These are phyloP conservation scores for Trachelus troglodyta DNA, from an alignment of 2,888 invertebrate genomes.

Conservation along the genomic window DNA sequence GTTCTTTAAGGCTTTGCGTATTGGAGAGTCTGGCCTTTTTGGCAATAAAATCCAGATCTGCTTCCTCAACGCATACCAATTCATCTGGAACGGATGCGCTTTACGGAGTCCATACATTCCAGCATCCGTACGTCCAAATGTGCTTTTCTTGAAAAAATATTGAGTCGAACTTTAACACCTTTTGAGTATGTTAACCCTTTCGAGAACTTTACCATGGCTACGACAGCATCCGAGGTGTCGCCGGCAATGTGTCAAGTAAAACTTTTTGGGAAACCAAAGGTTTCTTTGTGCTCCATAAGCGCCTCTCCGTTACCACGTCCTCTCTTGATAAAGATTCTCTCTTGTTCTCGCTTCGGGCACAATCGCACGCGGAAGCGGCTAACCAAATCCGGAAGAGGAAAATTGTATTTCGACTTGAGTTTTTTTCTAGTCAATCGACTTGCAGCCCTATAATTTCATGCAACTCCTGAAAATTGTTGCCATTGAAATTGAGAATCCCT, in stretches of 20 bases:
- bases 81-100: too few relatives aligned
- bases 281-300: not conserved
- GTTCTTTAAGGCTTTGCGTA: too few relatives aligned
- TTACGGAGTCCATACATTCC: not conserved
- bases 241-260: too few relatives aligned
- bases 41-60: too few relatives aligned
- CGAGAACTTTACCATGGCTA: too few relatives aligned
- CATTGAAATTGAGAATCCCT: conserved; percentile 30
- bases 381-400: conserved; percentile 49
- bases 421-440: too few relatives aligned
- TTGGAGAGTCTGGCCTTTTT: too few relatives aligned
- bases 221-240: too few relatives aligned
- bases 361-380: conserved; percentile 46
- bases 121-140: not conserved
- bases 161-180: not conserved
- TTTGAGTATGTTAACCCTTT: too few relatives aligned
- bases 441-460: too few relatives aligned
- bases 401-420: conserved; percentile 1
- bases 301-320: conserved; percentile 36
- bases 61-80: too few relatives aligned
- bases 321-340: conserved; percentile 34
- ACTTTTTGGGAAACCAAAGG: not conserved
- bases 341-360: conserved; percentile 16
- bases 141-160: not conserved
- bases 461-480: not conserved